These are phyloP conservation scores for Acanthaster planci DNA, from an alignment of 35 echinoderm and acorn worm genomes.

Conservation along the genomic window DNA sequence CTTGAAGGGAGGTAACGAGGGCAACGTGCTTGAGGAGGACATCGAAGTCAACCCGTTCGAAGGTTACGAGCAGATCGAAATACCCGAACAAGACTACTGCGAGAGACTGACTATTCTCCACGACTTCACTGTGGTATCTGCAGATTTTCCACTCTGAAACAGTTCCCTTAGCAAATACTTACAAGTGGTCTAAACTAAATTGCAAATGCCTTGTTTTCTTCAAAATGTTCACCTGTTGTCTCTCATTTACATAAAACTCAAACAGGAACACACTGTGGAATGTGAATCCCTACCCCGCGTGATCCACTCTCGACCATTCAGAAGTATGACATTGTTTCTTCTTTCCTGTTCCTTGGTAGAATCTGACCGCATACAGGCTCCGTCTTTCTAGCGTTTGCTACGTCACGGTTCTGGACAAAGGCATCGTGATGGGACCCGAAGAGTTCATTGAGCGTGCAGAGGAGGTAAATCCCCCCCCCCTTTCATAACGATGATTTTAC, in stretches of 20 bases:
- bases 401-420: background rate
- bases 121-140: background rate
- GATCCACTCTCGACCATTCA: too few relatives aligned
- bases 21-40: background rate
- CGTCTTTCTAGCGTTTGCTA: background rate
- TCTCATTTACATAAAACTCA: too few relatives aligned
- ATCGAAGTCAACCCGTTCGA: background rate
- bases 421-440: background rate
- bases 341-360: background rate
- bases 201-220: too few relatives aligned
- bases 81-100: background rate
- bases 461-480: background rate
- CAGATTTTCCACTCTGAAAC: too few relatives aligned
- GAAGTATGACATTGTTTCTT: too few relatives aligned
- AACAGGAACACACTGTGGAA: too few relatives aligned
- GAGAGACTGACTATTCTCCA: background rate
- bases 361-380: background rate
- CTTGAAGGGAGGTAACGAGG: background rate
- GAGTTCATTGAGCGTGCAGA: conserved; percentile 3
- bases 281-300: too few relatives aligned
- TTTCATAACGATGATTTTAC: too few relatives aligned
- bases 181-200: too few relatives aligned
- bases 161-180: too few relatives aligned
- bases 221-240: too few relatives aligned
- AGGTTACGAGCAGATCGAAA: background rate